Base-by-base conservation (phyloP, 2,113 vertebrate species). In the Hemicordylus capensis region DNA sequence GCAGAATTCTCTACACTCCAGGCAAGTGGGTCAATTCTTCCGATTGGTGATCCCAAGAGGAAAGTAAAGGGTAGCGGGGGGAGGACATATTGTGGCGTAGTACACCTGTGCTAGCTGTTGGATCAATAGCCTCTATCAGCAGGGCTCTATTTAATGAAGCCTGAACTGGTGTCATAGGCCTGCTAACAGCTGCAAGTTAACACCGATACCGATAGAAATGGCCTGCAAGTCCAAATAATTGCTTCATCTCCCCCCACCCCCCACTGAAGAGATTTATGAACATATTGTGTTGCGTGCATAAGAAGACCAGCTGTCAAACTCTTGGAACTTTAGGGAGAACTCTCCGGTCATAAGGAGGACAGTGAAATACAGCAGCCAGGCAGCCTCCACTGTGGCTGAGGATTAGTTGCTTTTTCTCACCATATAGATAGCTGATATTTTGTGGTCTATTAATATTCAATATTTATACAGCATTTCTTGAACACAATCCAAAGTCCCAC, bases 41-140 rank as follows among this genome's bases (percentile, higher is more conserved):
- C 90, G 93, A 88, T 5, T 89, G 93, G 93, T 87, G 75, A 56
- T 94, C 94, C 95, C 95, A 54, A 80, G 94, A 77, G 96, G 93
- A 90, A 88, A 90, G 92, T 42, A 89, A 89, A 92, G 91, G 76
- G 83, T 63, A 67, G 72, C 4, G 88, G 82, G 88, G 44, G 88
- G 89, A 92, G 87, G 88, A 83, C 88, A 70, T 11, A 63, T 5
- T 31, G 91, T 54, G 80, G 89, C 87, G 89, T 78, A 64, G 76
- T 54, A 91, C 95, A 90, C 91, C 90, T 59, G 91, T 81, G 93
- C 90, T 20, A 66, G 90, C 93, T 76, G 93, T 88, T 48, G 92
- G 95, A 96, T 97, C 97, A 96, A 96, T 94, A 95, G 95, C 87
- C 89, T 81, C 93, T 87, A 90, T 90, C 97, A 97, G 96, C 96